Evolutionary conservation across 1,140 invertebrate species (phyloP).

Genomic region (Homarus americanus): DNA sequence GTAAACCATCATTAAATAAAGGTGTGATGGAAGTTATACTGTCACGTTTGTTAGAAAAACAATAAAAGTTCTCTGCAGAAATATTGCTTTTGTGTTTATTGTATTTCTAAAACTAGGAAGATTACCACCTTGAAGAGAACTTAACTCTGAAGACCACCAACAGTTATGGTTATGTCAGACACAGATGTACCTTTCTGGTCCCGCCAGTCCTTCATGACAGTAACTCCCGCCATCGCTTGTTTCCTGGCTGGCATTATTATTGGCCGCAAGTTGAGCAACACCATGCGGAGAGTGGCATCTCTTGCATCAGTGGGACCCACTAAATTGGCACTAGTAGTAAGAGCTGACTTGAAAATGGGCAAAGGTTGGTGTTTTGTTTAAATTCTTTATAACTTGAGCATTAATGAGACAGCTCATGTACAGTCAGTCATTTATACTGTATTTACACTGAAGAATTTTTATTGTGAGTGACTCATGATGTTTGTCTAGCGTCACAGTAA

Average conservation of each 20-base stretch:
- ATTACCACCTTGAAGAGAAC: background rate
- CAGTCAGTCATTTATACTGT: too few species aligned
- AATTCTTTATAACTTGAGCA: too few species aligned
- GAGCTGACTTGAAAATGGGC: slow-evolving; percentile 94
- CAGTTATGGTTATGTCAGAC: background rate
- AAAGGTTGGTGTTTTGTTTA: slow-evolving; percentile 87
- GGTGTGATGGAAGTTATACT: too few species aligned
- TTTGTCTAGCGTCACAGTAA: too few species aligned
- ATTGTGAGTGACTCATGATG: too few species aligned
- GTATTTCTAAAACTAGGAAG: background rate
- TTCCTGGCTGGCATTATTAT: slow-evolving; percentile 58
- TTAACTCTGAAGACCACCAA: background rate
- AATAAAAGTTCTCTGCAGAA: background rate
- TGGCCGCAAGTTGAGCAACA: slow-evolving; percentile 16
- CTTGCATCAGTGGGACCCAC: slow-evolving; percentile 42
- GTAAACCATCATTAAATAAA: too few species aligned
- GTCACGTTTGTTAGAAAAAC: too few species aligned
- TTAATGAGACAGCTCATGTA: too few species aligned
- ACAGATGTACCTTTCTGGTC: background rate
- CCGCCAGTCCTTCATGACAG: background rate
- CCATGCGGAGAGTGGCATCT: slow-evolving; percentile 21
- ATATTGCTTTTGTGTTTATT: background rate
- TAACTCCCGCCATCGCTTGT: background rate
- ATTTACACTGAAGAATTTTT: too few species aligned
- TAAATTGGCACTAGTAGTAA: slow-evolving; percentile 91